Evolutionary conservation across 2,888 invertebrate species (phyloP).

Genomic region (Antheraea assamensis): DNA sequence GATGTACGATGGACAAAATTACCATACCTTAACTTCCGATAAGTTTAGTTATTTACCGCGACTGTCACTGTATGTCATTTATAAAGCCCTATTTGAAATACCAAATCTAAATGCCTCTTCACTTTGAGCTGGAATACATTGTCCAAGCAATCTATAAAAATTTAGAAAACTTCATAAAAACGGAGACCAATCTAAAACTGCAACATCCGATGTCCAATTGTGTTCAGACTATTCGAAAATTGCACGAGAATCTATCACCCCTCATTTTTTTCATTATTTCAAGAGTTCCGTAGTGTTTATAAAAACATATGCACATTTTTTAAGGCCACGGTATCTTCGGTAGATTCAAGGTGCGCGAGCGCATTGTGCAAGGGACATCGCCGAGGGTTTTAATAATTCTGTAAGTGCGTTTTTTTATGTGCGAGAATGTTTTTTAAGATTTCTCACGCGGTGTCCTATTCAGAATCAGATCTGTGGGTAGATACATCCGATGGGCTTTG

Average conservation of each 20-base stretch:
- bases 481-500: constrained; percentile 70
- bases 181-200: not conserved
- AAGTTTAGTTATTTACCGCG: no score
- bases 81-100: no score
- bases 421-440: constrained; percentile 77
- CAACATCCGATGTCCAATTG: constrained; percentile 13
- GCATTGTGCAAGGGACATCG: constrained; percentile 74
- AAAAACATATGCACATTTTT: constrained; percentile 82
- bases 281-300: constrained; percentile 65
- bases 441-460: constrained; percentile 78
- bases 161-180: not conserved
- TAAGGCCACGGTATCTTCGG: constrained; percentile 65
- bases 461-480: constrained; percentile 78
- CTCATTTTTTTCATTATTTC: constrained; percentile 58
- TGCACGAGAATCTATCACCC: constrained; percentile 34
- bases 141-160: not conserved
- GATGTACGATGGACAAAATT: no score
- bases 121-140: not conserved
- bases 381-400: constrained; percentile 73
- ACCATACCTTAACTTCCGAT: no score
- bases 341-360: constrained; percentile 68
- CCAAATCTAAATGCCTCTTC: no score
- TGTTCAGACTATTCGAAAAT: constrained; percentile 46
- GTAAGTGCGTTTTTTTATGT: constrained; percentile 72
- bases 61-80: no score